These are phyloP conservation scores for Anoura caudifer DNA, from an alignment of 2,113 vertebrate species.

Conservation along the genomic window DNA sequence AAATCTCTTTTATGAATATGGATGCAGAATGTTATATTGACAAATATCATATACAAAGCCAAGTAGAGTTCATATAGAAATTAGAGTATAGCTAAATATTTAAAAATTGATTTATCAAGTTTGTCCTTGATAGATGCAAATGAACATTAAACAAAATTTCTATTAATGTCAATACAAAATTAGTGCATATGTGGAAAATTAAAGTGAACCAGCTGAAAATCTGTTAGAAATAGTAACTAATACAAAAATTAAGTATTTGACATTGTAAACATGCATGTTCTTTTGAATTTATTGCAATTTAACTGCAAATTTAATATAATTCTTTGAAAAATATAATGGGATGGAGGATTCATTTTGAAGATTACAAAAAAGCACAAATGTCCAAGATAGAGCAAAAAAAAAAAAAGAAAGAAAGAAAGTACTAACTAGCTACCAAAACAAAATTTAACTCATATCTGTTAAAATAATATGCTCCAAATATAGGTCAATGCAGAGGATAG, in stretches of 20 bases:
- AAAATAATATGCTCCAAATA: neutral
- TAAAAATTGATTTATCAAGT: neutral
- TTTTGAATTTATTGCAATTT: neutral
- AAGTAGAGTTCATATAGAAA: neutral
- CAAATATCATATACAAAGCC: neutral
- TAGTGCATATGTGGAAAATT: neutral
- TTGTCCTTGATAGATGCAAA: neutral
- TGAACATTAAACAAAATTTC: neutral
- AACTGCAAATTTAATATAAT: neutral
- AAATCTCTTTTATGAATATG: neutral
- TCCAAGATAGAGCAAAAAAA: neutral
- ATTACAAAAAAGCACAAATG: neutral
- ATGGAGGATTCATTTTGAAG: neutral
- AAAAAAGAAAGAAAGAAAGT: neutral
- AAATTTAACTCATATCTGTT: neutral
- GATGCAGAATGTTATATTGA: neutral
- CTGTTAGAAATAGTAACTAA: neutral
- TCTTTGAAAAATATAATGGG: neutral
- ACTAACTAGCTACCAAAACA: neutral
- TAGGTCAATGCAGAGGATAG: neutral
- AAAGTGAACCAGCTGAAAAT: neutral
- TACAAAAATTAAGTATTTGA: conserved; percentile 6
- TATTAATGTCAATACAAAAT: neutral
- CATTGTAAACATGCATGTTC: neutral
- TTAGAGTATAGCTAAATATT: neutral